Percentiles rank a stretch among this genome's conserved stretches.
These are phyloP conservation scores for Oncopodura yosiiana DNA, from an alignment of 1,140 invertebrate genomes.

Conservation along the genomic window DNA sequence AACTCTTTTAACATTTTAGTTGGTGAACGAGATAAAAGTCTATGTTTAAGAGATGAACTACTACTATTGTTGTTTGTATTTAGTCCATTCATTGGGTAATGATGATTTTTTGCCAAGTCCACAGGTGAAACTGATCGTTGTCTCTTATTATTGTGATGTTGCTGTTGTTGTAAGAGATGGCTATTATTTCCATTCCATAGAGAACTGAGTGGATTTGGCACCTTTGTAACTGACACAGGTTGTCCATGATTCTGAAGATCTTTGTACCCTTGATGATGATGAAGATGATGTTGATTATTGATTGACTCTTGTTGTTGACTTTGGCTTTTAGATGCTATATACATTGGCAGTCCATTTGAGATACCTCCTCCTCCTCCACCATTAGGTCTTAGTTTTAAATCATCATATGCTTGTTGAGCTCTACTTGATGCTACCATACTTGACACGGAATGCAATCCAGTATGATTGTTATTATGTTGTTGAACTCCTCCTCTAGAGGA, in stretches of 20 bases:
- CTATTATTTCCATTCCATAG: not conserved
- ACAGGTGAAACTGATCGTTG: too few relatives aligned
- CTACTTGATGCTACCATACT: too few relatives aligned
- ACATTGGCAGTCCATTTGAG: too few relatives aligned
- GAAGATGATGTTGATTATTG: conserved; percentile 12
- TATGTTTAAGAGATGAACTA: conserved; percentile 25
- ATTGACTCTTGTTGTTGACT: conserved; percentile 23
- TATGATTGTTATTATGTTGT: not conserved
- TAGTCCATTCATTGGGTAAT: too few relatives aligned
- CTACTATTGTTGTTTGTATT: not conserved
- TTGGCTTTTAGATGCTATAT: too few relatives aligned
- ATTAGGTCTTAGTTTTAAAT: too few relatives aligned
- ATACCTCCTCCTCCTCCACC: too few relatives aligned
- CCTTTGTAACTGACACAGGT: conserved; percentile 4
- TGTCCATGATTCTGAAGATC: not conserved
- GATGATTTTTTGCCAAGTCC: too few relatives aligned
- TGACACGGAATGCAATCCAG: too few relatives aligned
- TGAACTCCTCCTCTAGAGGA: not conserved
- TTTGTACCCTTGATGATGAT: conserved; percentile 5
- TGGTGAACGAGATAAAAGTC: conserved; percentile 26
- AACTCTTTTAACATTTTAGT: too few relatives aligned
- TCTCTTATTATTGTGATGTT: too few relatives aligned
- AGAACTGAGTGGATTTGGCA: not conserved
- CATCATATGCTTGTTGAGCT: too few relatives aligned
- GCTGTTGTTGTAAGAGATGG: not conserved